Evolutionary conservation across 2,888 invertebrate genomes (phyloP), one percentile per base, ranked within the genome.

Genomic region (Archips xylosteana): DNA sequence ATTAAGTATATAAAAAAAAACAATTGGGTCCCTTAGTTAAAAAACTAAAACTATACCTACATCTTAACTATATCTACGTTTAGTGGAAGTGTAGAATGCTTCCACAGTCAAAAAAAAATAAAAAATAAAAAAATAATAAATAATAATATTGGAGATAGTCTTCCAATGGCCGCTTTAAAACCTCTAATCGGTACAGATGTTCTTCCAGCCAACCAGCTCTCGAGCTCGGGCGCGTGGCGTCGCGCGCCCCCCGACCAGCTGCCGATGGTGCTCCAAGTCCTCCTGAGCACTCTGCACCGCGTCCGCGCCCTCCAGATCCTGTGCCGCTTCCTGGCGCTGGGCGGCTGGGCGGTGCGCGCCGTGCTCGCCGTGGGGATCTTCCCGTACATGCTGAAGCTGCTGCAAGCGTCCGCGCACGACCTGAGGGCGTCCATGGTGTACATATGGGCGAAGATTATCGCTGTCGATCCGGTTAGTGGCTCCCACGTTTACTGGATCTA

Each of bases 381-480:
- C 92, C 99, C 99, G 0, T 99, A 99, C 91, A 99, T 99, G 82
- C 95, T 99, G 71, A 99, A 99, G 92, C 94, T 99, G 80, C 95
- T 99, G 81, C 99, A 99, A 93, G 99, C 99, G 81, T 97, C 97
- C 77, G 99, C 99, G 3, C 96, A 96, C 81, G 99, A 99, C 89
- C 94, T 99, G 79, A 95, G 99, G 74, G 98, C 99, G 8, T 95
- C 99, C 75, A 95, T 99, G 81, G 99, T 99, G 61, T 99, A 99
- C 90, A 99, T 99, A 81, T 99, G 99, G 99, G 99, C 99, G 23
- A 99, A 99, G 94, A 99, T 99, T 82, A 95, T 99, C 74, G 99
- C 99, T 45, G 98, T 99, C 5, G 99, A 99, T 89, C 97, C 97
- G 87, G 98, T 98, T 85, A 95, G 96, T 54, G 10, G 12, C 2